Evolutionary conservation across 2,888 invertebrate species (phyloP).

Genomic region (Aricia artaxerxes): DNA sequence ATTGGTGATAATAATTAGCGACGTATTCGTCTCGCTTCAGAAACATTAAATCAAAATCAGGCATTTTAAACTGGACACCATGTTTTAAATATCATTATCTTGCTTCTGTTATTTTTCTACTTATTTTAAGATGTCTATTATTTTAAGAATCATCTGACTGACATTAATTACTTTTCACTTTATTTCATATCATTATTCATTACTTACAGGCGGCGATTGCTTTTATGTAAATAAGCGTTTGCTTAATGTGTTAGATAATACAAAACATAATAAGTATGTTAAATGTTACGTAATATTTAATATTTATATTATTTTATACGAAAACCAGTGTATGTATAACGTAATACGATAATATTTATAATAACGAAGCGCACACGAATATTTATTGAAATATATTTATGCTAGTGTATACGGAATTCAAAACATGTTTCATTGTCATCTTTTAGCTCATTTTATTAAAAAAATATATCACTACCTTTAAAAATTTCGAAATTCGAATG

Average conservation of each 20-base stretch:
- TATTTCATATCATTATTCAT: slow-evolving; percentile 42
- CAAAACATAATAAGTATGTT: slow-evolving; percentile 18
- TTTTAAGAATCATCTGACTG: slow-evolving; percentile 58
- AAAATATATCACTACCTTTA: not conserved
- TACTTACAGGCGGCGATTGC: slow-evolving; percentile 28
- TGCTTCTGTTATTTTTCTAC: slow-evolving; percentile 45
- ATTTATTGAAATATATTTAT: slow-evolving; percentile 36
- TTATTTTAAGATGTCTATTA: slow-evolving; percentile 45
- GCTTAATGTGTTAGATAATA: slow-evolving; percentile 18
- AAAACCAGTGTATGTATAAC: slow-evolving; percentile 33
- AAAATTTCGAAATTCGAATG: slow-evolving; percentile 28
- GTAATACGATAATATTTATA: slow-evolving; percentile 41
- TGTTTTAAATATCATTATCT: slow-evolving; percentile 21
- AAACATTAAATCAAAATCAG: not conserved
- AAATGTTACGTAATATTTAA: slow-evolving; percentile 27
- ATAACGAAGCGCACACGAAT: slow-evolving; percentile 45
- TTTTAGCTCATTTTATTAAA: not conserved
- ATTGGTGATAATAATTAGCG: not conserved
- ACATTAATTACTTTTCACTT: slow-evolving; percentile 56
- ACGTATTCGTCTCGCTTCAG: not conserved
- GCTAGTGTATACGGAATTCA: slow-evolving; percentile 25
- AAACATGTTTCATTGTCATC: slow-evolving; percentile 20
- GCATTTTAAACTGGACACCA: not conserved
- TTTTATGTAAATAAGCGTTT: slow-evolving; percentile 31
- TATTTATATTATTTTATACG: slow-evolving; percentile 32